Evolutionary conservation across 2,797 vertebrate species (phyloP).

Genomic region (Galagoides demidoff): DNA sequence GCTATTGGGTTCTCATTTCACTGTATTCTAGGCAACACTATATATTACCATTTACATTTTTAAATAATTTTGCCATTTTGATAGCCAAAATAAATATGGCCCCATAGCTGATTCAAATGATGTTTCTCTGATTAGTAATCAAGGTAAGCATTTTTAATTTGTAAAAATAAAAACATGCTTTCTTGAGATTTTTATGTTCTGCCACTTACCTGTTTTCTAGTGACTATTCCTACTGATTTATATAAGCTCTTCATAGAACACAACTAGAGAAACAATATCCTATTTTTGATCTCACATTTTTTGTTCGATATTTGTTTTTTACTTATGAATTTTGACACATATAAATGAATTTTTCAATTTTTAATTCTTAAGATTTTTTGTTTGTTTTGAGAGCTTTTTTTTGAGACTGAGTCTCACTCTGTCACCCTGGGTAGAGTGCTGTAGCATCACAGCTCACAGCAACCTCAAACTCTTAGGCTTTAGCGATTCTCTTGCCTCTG

Average conservation of each 20-base stretch:
- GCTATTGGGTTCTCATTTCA: background rate
- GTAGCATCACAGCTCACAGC: too few relatives aligned
- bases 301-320: conserved; percentile 1
- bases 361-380: background rate
- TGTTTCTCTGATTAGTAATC: background rate
- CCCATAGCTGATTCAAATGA: background rate
- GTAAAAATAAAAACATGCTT: background rate
- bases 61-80: background rate
- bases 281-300: background rate
- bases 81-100: background rate
- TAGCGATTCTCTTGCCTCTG: too few relatives aligned
- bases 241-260: background rate
- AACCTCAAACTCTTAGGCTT: too few relatives aligned
- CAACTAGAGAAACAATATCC: background rate
- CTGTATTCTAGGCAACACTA: background rate
- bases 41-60: background rate
- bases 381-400: background rate
- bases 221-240: background rate
- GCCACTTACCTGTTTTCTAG: conserved; percentile 26
- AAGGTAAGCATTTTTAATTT: background rate
- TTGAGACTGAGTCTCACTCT: too few relatives aligned
- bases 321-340: background rate
- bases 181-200: background rate
- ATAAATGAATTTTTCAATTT: background rate
- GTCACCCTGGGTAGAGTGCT: too few relatives aligned